phyloP scores from a whole-genome alignment of 2,113 vertebrate genomes.

The Austrofundulus limnaeus region DNA sequence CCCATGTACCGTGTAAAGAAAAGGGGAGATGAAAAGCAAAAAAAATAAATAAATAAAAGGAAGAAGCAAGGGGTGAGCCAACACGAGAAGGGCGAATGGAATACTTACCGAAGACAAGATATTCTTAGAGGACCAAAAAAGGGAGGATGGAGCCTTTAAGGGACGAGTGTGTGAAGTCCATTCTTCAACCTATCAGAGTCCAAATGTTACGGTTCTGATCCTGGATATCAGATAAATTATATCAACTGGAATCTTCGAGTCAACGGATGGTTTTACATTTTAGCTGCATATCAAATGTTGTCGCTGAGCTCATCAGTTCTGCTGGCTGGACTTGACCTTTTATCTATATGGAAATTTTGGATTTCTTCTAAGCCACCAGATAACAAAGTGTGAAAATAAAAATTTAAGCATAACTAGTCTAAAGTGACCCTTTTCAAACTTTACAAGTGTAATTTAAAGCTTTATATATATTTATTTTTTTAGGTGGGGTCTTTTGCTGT shows the following conservation, averaged over 20 bases:
- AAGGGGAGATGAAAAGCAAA: neutral
- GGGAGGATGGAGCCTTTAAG: conserved; percentile 39
- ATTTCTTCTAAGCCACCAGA: neutral
- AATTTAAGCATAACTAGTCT: neutral
- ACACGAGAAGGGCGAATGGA: conserved; percentile 33
- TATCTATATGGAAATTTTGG: neutral
- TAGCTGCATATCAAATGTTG: conserved; percentile 7
- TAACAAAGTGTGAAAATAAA: neutral
- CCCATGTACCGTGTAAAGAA: conserved; percentile 1
- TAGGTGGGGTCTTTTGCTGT: neutral
- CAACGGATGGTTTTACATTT: conserved; percentile 1
- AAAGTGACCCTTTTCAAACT: neutral
- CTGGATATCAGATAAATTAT: conserved; percentile 21
- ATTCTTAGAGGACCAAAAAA: conserved; percentile 47
- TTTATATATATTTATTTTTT: too few relatives aligned
- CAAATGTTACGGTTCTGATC: conserved; percentile 42
- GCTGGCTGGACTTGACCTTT: neutral
- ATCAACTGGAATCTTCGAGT: conserved; percentile 15
- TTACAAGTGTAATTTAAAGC: neutral
- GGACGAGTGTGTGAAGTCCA: conserved; percentile 35
- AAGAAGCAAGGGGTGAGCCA: conserved; percentile 30
- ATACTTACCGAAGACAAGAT: conserved; percentile 49
- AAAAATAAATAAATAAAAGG: neutral
- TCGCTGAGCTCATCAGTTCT: neutral
- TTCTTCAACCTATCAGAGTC: conserved; percentile 34